Base-by-base conservation (phyloP, 2,888 invertebrate species). In the Stomorhina lunata region DNA sequence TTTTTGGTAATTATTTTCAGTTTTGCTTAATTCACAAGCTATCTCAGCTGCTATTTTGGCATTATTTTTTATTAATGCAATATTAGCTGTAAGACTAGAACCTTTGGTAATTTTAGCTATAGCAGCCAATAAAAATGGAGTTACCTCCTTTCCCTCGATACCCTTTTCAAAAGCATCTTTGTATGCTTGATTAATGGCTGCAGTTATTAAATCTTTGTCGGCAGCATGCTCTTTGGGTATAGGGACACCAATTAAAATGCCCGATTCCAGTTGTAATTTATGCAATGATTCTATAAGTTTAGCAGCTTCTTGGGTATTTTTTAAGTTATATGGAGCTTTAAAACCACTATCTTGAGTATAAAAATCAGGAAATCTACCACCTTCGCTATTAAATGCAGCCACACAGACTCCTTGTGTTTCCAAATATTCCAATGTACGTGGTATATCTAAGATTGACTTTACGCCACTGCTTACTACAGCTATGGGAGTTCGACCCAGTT, bases 351-450 rank as follows among this genome's bases (percentile, higher is more conserved):
- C 92, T 4, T 93, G 91, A 0, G 96, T 95, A 91, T 98, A 99
- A 92, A 99, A 99, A 45, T 98, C 97, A 0, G 99, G 99, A 91
- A 99, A 99, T 12, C 94, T 93, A 27, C 92, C 91, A 0, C 91
- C 90, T 0, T 92, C 90, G n/a, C 92, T 91, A 0, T 96, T 95
- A 85, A 94, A 95, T 0, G 95, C 94, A 37, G 95, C 94, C 0
- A 99, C 98, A 86, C 96, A 96, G 1, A 99, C 98, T 0, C 99
- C 98, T 90, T 97, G 95, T 0, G 98, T 99, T 92, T 99, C 99
- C 92, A 99, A 92, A 90, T 95, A 98, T 90, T 99, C 99, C 57
- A 99, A 92, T 0, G 99, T 99, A 89, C 95, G 95, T 3, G 95
- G 95, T 86, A 99, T 97, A 90, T 99, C 99, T 77, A 99, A 93